These are phyloP conservation scores for Ochropacha duplaris DNA, from an alignment of 2,888 invertebrate genomes.

Conservation along the genomic window DNA sequence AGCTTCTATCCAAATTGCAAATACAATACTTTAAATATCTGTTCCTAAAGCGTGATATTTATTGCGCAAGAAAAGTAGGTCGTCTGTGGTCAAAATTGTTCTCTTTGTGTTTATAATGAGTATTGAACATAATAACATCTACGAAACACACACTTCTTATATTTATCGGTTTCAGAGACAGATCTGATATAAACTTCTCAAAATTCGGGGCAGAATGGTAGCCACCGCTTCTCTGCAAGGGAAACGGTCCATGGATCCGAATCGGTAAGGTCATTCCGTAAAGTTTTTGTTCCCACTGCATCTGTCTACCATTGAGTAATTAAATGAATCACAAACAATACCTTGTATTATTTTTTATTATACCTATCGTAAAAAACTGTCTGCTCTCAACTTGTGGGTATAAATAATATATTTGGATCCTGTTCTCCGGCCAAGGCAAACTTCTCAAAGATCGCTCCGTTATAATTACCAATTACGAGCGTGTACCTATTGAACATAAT, in stretches of 20 bases:
- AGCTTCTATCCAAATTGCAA: background rate
- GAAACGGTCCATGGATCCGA: no score
- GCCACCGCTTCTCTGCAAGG: no score
- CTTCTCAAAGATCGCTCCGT: conserved; percentile 29
- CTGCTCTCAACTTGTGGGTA: background rate
- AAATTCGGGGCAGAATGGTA: no score
- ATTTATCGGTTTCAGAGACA: no score
- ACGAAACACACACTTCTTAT: no score
- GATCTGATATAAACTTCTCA: no score
- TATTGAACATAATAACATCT: background rate
- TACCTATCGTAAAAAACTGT: background rate
- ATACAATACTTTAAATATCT: background rate
- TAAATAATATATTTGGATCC: conserved; percentile 43
- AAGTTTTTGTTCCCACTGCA: background rate
- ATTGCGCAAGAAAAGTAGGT: background rate
- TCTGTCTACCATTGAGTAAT: background rate
- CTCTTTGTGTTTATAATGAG: background rate
- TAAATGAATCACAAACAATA: background rate
- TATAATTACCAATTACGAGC: conserved; percentile 41
- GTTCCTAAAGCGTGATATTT: background rate
- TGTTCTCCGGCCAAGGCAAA: conserved; percentile 58
- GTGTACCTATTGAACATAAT: background rate
- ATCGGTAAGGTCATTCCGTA: no score
- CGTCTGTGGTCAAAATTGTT: background rate
- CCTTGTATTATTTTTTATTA: background rate